These are phyloP conservation scores for Alloplasta piceator DNA, from an alignment of 2,888 invertebrate genomes.

Conservation along the genomic window DNA sequence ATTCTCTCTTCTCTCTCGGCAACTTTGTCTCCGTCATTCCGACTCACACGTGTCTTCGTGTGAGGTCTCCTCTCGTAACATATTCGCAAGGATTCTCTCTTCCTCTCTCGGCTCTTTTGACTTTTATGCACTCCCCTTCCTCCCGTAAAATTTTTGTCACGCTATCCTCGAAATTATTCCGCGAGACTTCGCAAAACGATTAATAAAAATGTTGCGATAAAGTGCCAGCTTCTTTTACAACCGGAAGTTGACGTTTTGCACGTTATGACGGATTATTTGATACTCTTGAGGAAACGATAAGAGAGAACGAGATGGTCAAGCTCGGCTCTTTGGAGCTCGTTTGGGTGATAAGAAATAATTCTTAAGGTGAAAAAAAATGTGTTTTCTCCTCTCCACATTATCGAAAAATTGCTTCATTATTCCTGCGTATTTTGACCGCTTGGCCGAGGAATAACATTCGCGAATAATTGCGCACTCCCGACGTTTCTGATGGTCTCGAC, in stretches of 20 bases:
- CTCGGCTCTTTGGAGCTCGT: no score
- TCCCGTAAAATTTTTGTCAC: no score
- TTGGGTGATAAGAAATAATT: no score
- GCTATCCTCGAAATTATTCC: no score
- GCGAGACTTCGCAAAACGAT: no score
- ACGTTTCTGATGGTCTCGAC: neutral
- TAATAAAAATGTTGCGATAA: no score
- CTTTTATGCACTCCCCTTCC: no score
- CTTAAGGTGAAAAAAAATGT: neutral
- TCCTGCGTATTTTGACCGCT: conserved; percentile 15
- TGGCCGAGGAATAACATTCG: conserved; percentile 4
- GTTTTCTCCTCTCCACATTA: neutral
- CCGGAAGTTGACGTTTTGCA: conserved; percentile 24
- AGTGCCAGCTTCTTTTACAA: no score
- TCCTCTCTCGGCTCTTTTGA: no score
- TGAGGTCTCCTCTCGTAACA: conserved; percentile 62
- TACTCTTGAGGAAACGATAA: neutral
- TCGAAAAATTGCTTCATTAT: conserved; percentile 61
- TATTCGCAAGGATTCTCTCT: no score
- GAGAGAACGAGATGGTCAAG: no score
- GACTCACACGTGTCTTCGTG: conserved; percentile 55
- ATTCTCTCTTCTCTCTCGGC: conserved; percentile 42
- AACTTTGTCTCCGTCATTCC: conserved; percentile 55
- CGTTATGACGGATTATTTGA: conserved; percentile 30
- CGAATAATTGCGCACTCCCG: no score